phyloP scores from a whole-genome alignment of 2,888 invertebrate genomes.

The Nipponacmea schrenckii region DNA sequence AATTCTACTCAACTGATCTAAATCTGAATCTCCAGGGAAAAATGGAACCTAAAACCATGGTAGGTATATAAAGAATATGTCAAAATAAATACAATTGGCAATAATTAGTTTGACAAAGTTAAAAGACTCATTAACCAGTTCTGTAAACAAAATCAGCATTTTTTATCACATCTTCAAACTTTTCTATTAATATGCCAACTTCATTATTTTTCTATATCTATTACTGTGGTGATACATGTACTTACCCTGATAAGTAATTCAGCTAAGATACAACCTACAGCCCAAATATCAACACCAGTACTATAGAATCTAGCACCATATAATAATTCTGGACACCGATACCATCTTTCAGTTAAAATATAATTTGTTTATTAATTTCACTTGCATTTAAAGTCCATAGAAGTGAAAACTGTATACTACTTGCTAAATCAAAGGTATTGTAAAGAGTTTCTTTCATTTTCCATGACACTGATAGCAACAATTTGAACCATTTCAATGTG shows the following conservation, averaged over 20 bases:
- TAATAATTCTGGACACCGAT: slow-evolving; percentile 88
- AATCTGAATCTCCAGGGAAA: slow-evolving; percentile 94
- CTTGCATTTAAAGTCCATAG: too few relatives aligned
- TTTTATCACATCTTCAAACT: not conserved
- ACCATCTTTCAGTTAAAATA: slow-evolving; percentile 66
- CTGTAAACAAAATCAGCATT: not conserved
- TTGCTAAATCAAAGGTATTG: too few relatives aligned
- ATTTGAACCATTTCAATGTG: too few relatives aligned
- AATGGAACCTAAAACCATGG: slow-evolving; percentile 78
- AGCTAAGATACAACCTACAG: slow-evolving; percentile 96
- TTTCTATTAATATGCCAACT: not conserved
- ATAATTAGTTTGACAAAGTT: not conserved
- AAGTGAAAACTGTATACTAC: too few relatives aligned
- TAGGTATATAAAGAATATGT: not conserved
- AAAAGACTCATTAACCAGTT: not conserved
- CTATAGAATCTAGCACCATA: slow-evolving; percentile 96
- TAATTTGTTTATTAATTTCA: too few relatives aligned
- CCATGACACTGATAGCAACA: too few relatives aligned
- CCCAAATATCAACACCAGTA: slow-evolving; percentile 99
- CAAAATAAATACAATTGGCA: not conserved
- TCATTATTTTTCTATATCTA: too few relatives aligned
- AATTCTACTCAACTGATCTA: slow-evolving; percentile 95
- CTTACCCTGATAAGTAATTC: slow-evolving; percentile 77
- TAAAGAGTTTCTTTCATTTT: too few relatives aligned
- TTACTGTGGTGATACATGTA: not conserved